These are phyloP conservation scores for Epinotia nisella DNA, from an alignment of 2,888 invertebrate species.

Conservation along the genomic window DNA sequence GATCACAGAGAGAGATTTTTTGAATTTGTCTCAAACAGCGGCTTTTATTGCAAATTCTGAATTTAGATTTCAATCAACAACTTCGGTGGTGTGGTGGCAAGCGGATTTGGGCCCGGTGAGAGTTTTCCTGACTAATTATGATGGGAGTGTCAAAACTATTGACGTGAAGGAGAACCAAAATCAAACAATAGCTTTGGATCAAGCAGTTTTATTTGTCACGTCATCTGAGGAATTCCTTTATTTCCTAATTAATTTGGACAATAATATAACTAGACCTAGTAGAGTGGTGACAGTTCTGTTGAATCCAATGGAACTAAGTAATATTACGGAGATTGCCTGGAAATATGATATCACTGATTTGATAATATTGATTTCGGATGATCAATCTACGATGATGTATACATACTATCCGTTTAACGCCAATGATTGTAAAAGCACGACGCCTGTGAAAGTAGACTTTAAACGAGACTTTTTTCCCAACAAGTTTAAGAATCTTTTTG, in stretches of 20 bases:
- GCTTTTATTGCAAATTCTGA: conserved; percentile 54
- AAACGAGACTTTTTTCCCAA: conserved; percentile 55
- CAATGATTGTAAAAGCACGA: conserved; percentile 56
- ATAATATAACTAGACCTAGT: conserved; percentile 53
- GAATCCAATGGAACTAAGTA: conserved; percentile 47
- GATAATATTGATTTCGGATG: conserved; percentile 53
- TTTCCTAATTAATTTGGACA: conserved; percentile 53
- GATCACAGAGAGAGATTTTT: background rate
- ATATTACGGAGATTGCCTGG: conserved; percentile 58
- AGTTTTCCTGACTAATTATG: conserved; percentile 54
- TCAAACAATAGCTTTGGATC: conserved; percentile 52
- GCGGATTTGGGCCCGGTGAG: conserved; percentile 49
- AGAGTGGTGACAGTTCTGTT: conserved; percentile 58
- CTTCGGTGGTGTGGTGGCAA: conserved; percentile 58
- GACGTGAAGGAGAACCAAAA: conserved; percentile 45
- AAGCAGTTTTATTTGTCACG: conserved; percentile 60
- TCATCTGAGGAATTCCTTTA: conserved; percentile 54
- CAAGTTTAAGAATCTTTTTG: conserved; percentile 64
- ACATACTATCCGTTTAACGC: conserved; percentile 64
- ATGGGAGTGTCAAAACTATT: conserved; percentile 53
- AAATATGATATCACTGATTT: conserved; percentile 62
- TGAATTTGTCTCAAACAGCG: conserved; percentile 53
- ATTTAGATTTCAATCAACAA: conserved; percentile 52
- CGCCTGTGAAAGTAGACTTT: conserved; percentile 53
- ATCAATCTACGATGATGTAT: conserved; percentile 51